Evolutionary conservation across 2,113 vertebrate species (phyloP), one percentile per base, ranked within the genome.

Genomic region (Cathartes aura): DNA sequence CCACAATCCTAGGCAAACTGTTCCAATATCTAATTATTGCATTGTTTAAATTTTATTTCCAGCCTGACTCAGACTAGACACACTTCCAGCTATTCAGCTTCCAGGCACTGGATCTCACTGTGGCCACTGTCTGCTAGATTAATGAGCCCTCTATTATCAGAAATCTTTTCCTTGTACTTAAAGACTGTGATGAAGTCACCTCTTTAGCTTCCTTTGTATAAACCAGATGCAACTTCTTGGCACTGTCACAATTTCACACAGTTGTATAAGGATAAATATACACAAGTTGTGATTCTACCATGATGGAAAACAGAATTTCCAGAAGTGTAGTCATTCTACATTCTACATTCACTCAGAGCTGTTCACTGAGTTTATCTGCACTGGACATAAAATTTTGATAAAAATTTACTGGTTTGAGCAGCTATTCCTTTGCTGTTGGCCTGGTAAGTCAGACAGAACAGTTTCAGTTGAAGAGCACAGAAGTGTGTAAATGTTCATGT

Each of bases 151-250:
- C 63, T 70, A 15, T 73, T 89, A 92, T 89, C 96, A 94, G 76
- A 91, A 91, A 95, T 91, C 60, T 94, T 74, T 32, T 66, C 38
- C 72, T 74, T 91, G 87, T 95, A 78, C 55, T 89, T 95, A 75
- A 83, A 92, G 62, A 56, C 90, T 34, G 16, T 43, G 86, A 84
- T 92, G 89, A 89, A 89, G 72, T 74, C 87, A 91, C 50, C 55
- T 89, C 83, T 96, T 89, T 26, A 74, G 29, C 50, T 91, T 74
- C 50, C 38, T 95, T 78, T 78, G 50, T 80, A 70, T 66, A 92
- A 86, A 87, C 45, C 59, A 76, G 40, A 80, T 78, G 67, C 55
- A 92, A 75, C 64, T 93, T 75, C 74, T 74, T 79, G 81, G 50
- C 47, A 45, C 20, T 82, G 81, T 64, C 64, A 71, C 82, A 87